Evolutionary conservation across 1,140 invertebrate genomes (phyloP), one percentile per base, ranked within the genome.

Genomic region (Dolichoris vasculosae): DNA sequence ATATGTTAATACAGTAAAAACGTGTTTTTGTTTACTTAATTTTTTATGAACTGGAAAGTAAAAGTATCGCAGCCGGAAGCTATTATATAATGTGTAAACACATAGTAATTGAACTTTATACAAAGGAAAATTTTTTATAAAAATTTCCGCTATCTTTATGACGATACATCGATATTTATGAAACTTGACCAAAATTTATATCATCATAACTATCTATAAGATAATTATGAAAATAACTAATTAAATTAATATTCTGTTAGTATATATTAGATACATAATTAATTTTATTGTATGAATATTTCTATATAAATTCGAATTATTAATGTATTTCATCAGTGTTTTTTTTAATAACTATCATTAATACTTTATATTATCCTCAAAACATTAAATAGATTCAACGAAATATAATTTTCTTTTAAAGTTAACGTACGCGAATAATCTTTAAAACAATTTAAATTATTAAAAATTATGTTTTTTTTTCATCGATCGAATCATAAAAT

Each of bases 1-100:
- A 0, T 43, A n/a, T 23, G 40, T 17, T 40, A 38, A 38, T 32
- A 3, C 15, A 71, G 23, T 73, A 73, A 73, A 71, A 73, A 73
- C 38, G 38, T 73, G 69, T 43, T 73, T 35, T 73, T 73, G 7
- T 43, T 73, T 73, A 43, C 69, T 43, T 73, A 73, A 73, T 35
- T 67, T 73, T 38, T 43, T 73, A 73, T n/a, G 38, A 6, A 73
- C 0, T 8, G 26, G 15, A 26, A 43, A 23, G 40, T 43, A 26
- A n/a, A 43, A n/a, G 69, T 73, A 38, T 43, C n/a, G 38, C 9
- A 7, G 13, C 69, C 69, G 38, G 38, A 73, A 73, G 69, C n/a
- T 73, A 13, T 43, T 73, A 73, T 73, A 17, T 43, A 38, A 43
- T 71, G 8, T 32, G 17, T 71, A 73, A 43, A 43, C 30, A 43